A percentile compares a stretch with the other conserved stretches of the same genome.
phyloP scores from a whole-genome alignment of 2,113 vertebrate genomes.

The Aphyosemion australe region DNA sequence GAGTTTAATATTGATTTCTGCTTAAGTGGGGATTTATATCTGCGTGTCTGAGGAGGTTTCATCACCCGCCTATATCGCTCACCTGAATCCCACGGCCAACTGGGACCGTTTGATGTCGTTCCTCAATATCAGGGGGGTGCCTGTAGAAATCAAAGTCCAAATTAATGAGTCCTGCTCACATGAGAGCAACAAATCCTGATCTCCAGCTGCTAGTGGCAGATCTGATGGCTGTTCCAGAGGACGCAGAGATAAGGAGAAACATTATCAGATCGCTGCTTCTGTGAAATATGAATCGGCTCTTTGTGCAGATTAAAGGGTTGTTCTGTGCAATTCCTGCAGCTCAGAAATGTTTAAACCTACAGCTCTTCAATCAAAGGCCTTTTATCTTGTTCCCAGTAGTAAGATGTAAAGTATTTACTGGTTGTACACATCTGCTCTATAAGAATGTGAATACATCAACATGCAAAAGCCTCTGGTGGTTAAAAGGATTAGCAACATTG shows the following conservation, averaged over 20 bases:
- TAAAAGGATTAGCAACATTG: background rate
- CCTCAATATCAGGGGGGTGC: constrained; percentile 2
- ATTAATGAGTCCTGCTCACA: constrained; percentile 9
- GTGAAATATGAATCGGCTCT: background rate
- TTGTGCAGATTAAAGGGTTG: background rate
- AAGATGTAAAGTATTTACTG: background rate
- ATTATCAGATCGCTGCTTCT: background rate
- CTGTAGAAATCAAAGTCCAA: constrained; percentile 7
- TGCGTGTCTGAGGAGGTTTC: constrained; percentile 8
- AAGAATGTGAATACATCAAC: background rate
- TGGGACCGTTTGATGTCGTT: constrained; percentile 12
- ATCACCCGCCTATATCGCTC: constrained; percentile 22
- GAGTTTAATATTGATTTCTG: background rate
- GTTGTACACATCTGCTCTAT: too few relatives aligned
- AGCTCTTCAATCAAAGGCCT: background rate
- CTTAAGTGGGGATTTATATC: background rate
- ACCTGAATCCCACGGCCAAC: background rate
- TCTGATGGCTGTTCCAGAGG: background rate
- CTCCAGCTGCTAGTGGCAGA: background rate
- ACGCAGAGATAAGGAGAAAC: background rate
- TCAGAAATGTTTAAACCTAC: background rate
- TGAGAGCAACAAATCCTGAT: background rate
- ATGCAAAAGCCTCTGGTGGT: background rate
- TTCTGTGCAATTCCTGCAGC: background rate
- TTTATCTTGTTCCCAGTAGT: background rate